Base-by-base conservation (phyloP, 2,797 vertebrate genomes). In the Thamnophis elegans region DNA sequence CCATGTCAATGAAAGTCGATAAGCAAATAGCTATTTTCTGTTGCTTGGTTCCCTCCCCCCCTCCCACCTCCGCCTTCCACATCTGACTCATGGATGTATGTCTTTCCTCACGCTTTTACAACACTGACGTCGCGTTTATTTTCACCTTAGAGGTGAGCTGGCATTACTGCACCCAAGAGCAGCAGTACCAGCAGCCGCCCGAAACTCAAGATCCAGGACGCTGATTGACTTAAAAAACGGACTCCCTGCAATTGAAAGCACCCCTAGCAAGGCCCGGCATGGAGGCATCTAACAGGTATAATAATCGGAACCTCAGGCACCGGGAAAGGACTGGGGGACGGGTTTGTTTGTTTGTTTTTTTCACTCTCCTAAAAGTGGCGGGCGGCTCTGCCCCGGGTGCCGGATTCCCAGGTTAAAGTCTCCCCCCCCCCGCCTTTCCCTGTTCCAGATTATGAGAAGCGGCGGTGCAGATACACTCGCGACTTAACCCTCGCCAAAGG, bases 1-100 rank as follows among this genome's bases (percentile, higher is more conserved):
- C 18, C 28, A 87, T n/a, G 13, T 25, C 53, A n/a, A 25, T 20
- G 32, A 51, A 87, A 87, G 65, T 58, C 32, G 18, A 12, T 56
- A 87, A 62, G 3, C 2, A 90, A 92, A 68, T 20, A 7, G 26
- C 5, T 20, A 32, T 20, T 22, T 54, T 51, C 25, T 9, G 26
- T 32, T 32, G 36, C 82, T 55, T 36, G 11, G 18, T 59, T 89
- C 32, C 18, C 8, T 25, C 9, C 14, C 18, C 16, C 12, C 59
- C 22, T 5, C 5, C 42, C 47, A 1, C 51, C 51, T 20, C 78
- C 58, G 16, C 22, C 55, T n/a, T 18, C 85, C 73, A 42, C 36
- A 53, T 54, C 58, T 59, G 92, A 90, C 92, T 93, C 85, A 91
- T 16, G 89, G 89, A 18, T 60, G 7, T 55, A 78, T 87, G n/a